Conservation (phyloP, 2,888 invertebrate genomes). For the Timema cristinae region DNA sequence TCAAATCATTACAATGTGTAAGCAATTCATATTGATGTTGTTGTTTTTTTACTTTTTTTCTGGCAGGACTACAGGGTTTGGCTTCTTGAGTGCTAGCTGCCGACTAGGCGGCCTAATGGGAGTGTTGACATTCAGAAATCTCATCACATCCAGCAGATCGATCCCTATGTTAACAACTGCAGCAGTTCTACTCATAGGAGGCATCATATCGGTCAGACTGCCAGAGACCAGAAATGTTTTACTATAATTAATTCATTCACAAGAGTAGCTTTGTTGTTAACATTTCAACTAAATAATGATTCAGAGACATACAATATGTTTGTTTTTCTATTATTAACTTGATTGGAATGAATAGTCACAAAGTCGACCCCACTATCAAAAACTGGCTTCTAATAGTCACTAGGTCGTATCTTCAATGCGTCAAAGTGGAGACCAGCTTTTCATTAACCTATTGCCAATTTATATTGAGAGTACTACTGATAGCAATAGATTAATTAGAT, state of each 20-base stretch:
- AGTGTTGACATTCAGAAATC: conserved; percentile 44
- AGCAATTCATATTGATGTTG: background rate
- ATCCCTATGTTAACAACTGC: conserved; percentile 47
- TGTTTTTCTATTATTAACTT: no score
- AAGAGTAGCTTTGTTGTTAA: no score
- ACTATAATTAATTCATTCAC: conserved; percentile 38
- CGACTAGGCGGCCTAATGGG: conserved; percentile 46
- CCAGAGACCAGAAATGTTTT: conserved; percentile 47
- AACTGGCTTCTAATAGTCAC: no score
- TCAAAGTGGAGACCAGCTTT: no score
- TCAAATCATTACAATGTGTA: background rate
- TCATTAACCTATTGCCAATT: no score
- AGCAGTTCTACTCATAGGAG: conserved; percentile 44
- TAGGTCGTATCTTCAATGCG: no score
- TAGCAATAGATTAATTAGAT: no score
- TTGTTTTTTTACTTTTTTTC: background rate
- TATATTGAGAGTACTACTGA: no score
- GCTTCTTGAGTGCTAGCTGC: conserved; percentile 45
- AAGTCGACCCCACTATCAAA: no score
- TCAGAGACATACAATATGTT: no score
- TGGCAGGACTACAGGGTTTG: conserved; percentile 46
- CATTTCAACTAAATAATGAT: no score
- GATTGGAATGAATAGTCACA: no score
- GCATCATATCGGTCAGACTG: conserved; percentile 44
- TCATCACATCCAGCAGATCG: conserved; percentile 43